Conservation (phyloP, 2,113 vertebrate genomes). For the Pygoscelis antarcticus region DNA sequence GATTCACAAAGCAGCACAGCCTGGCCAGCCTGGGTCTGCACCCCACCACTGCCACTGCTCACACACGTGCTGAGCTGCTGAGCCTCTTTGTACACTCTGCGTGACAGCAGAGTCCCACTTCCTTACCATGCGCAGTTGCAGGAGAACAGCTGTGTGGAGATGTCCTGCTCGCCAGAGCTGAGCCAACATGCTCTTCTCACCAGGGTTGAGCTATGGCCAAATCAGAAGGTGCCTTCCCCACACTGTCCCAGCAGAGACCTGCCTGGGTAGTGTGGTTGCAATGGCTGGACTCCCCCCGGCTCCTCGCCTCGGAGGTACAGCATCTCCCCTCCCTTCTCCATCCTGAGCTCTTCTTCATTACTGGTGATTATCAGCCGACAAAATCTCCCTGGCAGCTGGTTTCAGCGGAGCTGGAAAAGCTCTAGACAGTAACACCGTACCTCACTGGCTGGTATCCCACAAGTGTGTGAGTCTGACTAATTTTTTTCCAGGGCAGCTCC, state of each 20-base stretch:
- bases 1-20: background rate
- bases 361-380: background rate
- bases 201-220: background rate
- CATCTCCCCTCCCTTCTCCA: background rate
- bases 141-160: background rate
- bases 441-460: background rate
- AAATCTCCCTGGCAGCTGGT: background rate
- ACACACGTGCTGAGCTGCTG: background rate
- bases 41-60: background rate
- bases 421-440: background rate
- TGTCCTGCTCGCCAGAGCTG: background rate
- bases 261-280: background rate
- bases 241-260: background rate
- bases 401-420: background rate
- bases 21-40: background rate
- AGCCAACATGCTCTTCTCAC: background rate
- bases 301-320: background rate
- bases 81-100: rapidly evolving
- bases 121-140: background rate
- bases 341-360: background rate
- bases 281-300: rapidly evolving
- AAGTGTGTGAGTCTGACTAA: background rate
- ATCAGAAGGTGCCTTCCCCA: background rate
- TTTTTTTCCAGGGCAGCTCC: background rate
- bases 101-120: background rate